These are phyloP conservation scores for Agelastica alni DNA, from an alignment of 2,888 invertebrate genomes.

Conservation along the genomic window DNA sequence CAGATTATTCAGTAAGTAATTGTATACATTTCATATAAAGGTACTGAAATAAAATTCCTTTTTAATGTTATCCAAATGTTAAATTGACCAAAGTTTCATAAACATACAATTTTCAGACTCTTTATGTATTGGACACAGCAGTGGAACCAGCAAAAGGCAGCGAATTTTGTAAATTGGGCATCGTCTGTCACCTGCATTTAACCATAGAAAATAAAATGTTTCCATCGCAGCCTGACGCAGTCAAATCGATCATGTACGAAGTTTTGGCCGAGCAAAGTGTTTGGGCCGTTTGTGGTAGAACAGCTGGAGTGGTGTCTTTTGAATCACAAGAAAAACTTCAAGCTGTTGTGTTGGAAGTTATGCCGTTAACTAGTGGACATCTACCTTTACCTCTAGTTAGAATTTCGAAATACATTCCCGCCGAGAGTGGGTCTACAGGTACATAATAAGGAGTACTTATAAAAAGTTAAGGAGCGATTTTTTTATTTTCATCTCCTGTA, in stretches of 20 bases:
- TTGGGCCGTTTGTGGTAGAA: slow-evolving; percentile 92
- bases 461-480: no score
- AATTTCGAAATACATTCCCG: slow-evolving; percentile 87
- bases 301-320: slow-evolving; percentile 72
- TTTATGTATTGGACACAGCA: slow-evolving; percentile 78
- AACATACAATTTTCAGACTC: slow-evolving; percentile 65
- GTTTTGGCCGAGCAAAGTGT: slow-evolving; percentile 88
- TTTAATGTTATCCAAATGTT: no score
- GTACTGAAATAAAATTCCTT: no score
- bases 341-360: slow-evolving; percentile 82
- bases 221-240: slow-evolving; percentile 25
- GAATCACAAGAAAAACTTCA: slow-evolving; percentile 61
- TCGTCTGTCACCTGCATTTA: slow-evolving; percentile 81
- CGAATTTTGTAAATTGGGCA: slow-evolving; percentile 87
- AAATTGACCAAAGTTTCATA: no score
- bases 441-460: no score
- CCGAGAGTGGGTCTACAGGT: slow-evolving; percentile 56
- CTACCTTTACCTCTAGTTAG: slow-evolving; percentile 86
- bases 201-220: slow-evolving; percentile 62
- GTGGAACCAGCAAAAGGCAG: slow-evolving; percentile 79
- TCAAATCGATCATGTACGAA: slow-evolving; percentile 86
- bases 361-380: slow-evolving; percentile 90
- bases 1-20: slow-evolving; percentile 72
- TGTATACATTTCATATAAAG: neutral
- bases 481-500: no score